Conservation (phyloP, 2,888 invertebrate species). For the Limnephilus rhombicus region DNA sequence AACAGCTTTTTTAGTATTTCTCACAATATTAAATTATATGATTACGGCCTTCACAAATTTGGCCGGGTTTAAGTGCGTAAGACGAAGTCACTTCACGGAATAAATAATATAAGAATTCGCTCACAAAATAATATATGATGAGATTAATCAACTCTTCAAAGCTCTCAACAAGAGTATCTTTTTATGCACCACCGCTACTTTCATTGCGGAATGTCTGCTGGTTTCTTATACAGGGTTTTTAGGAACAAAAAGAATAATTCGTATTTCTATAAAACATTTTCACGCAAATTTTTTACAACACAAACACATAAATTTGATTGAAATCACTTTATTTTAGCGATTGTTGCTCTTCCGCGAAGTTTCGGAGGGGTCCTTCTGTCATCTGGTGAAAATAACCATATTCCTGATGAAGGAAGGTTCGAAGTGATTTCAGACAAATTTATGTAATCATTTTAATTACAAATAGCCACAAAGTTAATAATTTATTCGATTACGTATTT, state of each 20-base stretch:
- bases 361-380: too few relatives aligned
- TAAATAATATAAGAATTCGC: background rate
- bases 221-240: constrained; percentile 1
- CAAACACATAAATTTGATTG: too few relatives aligned
- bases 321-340: too few relatives aligned
- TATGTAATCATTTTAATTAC: too few relatives aligned
- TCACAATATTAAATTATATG: background rate
- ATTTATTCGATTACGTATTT: too few relatives aligned
- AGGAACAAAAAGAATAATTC: background rate
- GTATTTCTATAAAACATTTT: background rate
- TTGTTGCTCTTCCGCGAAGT: too few relatives aligned
- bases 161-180: background rate
- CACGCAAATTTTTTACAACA: too few relatives aligned
- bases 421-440: too few relatives aligned
- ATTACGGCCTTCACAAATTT: background rate
- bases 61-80: background rate
- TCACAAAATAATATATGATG: background rate
- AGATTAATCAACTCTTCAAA: constrained; percentile 1
- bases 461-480: too few relatives aligned
- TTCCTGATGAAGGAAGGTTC: too few relatives aligned
- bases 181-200: background rate
- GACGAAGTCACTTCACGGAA: background rate
- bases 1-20: background rate
- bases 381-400: too few relatives aligned
- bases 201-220: background rate